Base-by-base conservation (phyloP, 2,888 invertebrate genomes). In the Periphyllus acericola region DNA sequence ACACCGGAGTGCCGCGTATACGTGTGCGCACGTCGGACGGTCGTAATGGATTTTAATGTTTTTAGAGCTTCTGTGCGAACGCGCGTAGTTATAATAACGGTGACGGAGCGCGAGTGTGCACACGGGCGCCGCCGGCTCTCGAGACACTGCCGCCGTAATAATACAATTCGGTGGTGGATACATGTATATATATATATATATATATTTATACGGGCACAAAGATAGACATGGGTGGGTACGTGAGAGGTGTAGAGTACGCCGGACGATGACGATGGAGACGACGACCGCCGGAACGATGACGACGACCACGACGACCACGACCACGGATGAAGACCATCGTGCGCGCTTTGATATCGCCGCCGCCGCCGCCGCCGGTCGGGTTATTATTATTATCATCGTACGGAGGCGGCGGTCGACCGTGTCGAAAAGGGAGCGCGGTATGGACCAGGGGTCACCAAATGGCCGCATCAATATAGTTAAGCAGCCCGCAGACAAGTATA, bases 51-150 rank as follows among this genome's bases (percentile, higher is more conserved):
- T 79, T 80, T 86, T 79, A 79, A 80, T 72, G 80, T 80, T 86
- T 86, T 86, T 72, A 80, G 80, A 86, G 86, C 80, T 80, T 72
- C 80, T 86, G 86, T 80, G 79, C 86, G 86, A 83, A 83, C 80
- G 84, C 46, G 29, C 17, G 29, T 19, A 66, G 75, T 46, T 19
- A 32, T 86, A 86, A 86, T 86, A 86, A 86, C 68, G 52, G 71
- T 79, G 55, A 80, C 66, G 6, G 66, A 19, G 34, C 36, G 46
- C 78, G 66, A 11, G 75, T 17, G 60, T 80, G 46, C 86, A 66
- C 78, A 79, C 68, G 79, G 68, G 68, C 84, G 84, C 84, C 84
- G 84, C 66, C 34, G 84, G 84, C 29, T 46, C 46, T 32, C 21
- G 34, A 9, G 29, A 52, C 32, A 19, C 21, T 6, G 46, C 76